Percentiles rank a stretch among this genome's conserved stretches.
Evolutionary conservation across 1,140 invertebrate genomes (phyloP).

Genomic region (Samia ricini): DNA sequence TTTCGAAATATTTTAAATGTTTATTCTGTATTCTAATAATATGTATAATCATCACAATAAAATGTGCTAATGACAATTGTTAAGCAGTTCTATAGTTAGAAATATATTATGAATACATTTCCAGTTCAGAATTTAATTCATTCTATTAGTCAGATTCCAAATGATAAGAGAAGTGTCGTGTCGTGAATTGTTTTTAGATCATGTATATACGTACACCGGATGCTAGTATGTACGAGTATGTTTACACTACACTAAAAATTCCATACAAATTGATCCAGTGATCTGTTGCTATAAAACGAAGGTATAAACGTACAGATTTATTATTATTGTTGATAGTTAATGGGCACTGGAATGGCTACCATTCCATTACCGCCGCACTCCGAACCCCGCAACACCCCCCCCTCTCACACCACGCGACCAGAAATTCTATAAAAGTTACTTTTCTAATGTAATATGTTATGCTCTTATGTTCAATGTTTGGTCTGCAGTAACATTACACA

Average conservation of each 20-base stretch:
- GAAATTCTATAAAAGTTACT: background rate
- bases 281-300: background rate
- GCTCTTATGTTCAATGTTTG: too few relatives aligned
- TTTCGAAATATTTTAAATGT: too few relatives aligned
- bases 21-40: too few relatives aligned
- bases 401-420: background rate
- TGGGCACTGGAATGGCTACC: background rate
- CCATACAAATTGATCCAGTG: background rate
- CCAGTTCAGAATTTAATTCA: background rate
- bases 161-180: too few relatives aligned
- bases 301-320: background rate
- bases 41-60: too few relatives aligned
- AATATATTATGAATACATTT: background rate
- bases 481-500: too few relatives aligned
- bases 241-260: background rate
- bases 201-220: too few relatives aligned
- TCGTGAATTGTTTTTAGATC: too few relatives aligned
- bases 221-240: background rate
- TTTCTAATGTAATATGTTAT: background rate
- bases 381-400: background rate
- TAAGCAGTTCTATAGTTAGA: background rate
- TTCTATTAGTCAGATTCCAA: background rate
- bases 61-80: too few relatives aligned
- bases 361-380: background rate
- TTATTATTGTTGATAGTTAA: background rate